Evolutionary conservation across 2,113 vertebrate genomes (phyloP), one percentile per base, ranked within the genome.

Genomic region (Misgurnus anguillicaudatus): DNA sequence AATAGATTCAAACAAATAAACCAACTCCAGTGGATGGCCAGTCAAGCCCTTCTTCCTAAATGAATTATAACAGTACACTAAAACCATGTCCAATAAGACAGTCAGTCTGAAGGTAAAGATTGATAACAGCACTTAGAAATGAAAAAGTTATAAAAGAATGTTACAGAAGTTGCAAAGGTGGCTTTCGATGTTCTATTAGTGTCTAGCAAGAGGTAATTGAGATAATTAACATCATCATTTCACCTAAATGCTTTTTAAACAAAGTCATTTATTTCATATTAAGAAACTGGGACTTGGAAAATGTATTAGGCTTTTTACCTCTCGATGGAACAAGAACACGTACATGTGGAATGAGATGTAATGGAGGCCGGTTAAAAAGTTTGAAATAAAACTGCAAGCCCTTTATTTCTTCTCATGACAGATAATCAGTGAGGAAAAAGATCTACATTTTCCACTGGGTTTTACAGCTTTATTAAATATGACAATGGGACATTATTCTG

Each of bases 311-410:
- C 83, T 85, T 88, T 41, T 75, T 80, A 82, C 58, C 85, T 75
- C 75, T 24, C 39, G 77, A 85, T 87, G 85, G 90, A 86, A 83
- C 48, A 70, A 57, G 68, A 90, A 90, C 84, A 85, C 87, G 88
- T 89, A 90, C 86, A 91, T 89, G 88, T 78, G 83, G 87, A 87
- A 85, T 91, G 86, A 87, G 91, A 85, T 57, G 73, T 80, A 87
- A 90, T 89, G 89, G 66, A 85, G 71, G 53, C 75, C 90, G 94
- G 94, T 95, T 94, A 94, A 93, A 90, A 89, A 85, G 87, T 89
- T 3, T 88, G 87, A 91, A 89, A 10, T 16, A 88, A 92, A 91
- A 92, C 84, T 90, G 90, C 81, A 82, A 81, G 81, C 85, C 85
- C 87, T 83, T 94, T 89, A 85, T 83, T 71, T 90, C 85, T 89